These are phyloP conservation scores for Tholera decimalis DNA, from an alignment of 2,888 invertebrate species.

Conservation along the genomic window DNA sequence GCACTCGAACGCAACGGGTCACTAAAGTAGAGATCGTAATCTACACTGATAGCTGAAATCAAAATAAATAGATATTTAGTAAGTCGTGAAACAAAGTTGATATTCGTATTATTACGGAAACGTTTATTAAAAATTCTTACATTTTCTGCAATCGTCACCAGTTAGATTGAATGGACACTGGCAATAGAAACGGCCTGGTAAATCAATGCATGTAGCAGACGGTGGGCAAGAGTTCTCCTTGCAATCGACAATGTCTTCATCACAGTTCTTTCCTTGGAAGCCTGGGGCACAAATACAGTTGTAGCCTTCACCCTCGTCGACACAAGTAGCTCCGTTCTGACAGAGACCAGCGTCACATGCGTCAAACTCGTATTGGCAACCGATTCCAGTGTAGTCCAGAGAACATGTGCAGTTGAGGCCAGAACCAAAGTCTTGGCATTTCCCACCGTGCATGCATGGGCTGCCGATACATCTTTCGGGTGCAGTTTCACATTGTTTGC, in stretches of 20 bases:
- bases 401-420: slow-evolving; percentile 98
- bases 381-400: slow-evolving; percentile 96
- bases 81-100: slow-evolving; percentile 1
- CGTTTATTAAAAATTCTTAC: slow-evolving; percentile 88
- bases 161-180: slow-evolving; percentile 99
- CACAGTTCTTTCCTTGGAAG: slow-evolving; percentile 95
- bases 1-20: slow-evolving; percentile 97
- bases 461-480: slow-evolving; percentile 98
- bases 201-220: slow-evolving; percentile 97
- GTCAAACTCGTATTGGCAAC: slow-evolving; percentile 98
- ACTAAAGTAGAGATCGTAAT: slow-evolving; percentile 99
- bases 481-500: slow-evolving; percentile 99
- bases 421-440: slow-evolving; percentile 98
- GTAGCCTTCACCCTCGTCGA: slow-evolving; percentile 96
- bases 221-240: slow-evolving; percentile 98
- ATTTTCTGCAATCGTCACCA: slow-evolving; percentile 98
- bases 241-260: slow-evolving; percentile 97
- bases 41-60: slow-evolving; percentile 97
- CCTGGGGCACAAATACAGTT: slow-evolving; percentile 97
- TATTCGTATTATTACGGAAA: not conserved
- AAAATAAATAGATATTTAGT: slow-evolving; percentile 36
- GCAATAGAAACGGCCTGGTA: slow-evolving; percentile 97
- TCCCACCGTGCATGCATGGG: slow-evolving; percentile 99
- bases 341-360: slow-evolving; percentile 98
- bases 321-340: slow-evolving; percentile 97